Percentiles rank a stretch among this genome's conserved stretches.
Conservation (phyloP, 2,113 vertebrate genomes). For the Osmerus eperlanus region DNA sequence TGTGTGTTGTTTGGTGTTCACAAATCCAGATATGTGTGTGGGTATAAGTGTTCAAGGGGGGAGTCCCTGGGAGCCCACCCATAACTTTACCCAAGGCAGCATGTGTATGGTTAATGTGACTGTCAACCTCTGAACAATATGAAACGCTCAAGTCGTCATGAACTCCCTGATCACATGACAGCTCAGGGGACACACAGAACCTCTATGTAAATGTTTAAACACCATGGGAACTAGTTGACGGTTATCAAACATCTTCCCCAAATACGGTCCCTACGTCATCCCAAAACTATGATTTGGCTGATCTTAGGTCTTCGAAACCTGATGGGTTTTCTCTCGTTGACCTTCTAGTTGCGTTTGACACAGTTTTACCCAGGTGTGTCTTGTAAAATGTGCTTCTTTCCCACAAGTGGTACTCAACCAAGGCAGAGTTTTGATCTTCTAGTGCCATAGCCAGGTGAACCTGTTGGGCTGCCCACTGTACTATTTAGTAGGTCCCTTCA, state of each 20-base stretch:
- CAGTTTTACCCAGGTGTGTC: not conserved
- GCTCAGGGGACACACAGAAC: conserved; percentile 1
- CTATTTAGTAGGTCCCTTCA: no score
- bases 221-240: conserved; percentile 25
- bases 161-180: not conserved
- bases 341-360: not conserved
- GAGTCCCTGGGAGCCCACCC: conserved; percentile 50
- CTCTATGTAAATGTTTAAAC: conserved; percentile 34
- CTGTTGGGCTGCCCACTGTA: no score
- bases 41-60: conserved; percentile 38
- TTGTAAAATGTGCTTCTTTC: not conserved
- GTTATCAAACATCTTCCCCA: conserved; percentile 32
- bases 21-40: conserved; percentile 41
- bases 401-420: not conserved
- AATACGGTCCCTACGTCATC: conserved; percentile 22
- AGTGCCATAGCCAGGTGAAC: not conserved
- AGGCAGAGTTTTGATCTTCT: not conserved
- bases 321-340: conserved; percentile 23
- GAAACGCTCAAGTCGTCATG: not conserved
- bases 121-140: conserved; percentile 2
- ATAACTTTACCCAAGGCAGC: conserved; percentile 37
- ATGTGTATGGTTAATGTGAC: conserved; percentile 9
- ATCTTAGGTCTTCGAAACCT: conserved; percentile 30
- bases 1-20: conserved; percentile 51
- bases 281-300: conserved; percentile 13